Evolutionary conservation across 2,113 vertebrate genomes (phyloP).

Genomic region (Mirounga angustirostris): DNA sequence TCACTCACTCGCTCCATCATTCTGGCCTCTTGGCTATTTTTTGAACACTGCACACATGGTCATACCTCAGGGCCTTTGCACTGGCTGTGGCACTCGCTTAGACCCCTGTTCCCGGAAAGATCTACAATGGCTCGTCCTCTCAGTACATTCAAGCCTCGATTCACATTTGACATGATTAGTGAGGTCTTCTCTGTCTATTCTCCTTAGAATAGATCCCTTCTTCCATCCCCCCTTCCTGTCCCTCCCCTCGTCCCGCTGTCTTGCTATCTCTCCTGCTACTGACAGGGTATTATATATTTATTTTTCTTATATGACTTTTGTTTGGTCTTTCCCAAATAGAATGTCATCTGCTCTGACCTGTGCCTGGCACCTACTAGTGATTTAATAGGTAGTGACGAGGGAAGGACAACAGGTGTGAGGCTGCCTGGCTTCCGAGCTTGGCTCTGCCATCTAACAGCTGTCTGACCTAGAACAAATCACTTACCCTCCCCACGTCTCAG

Average conservation of each 20-base stretch:
- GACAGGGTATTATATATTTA: neutral
- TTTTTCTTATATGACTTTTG: neutral
- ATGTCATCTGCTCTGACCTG: neutral
- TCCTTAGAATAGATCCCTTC: neutral
- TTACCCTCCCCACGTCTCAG: neutral
- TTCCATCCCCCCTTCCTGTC: neutral
- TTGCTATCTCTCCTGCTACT: too few species aligned
- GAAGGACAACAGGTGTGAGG: neutral
- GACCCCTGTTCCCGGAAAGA: neutral
- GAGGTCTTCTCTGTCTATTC: neutral
- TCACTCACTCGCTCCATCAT: too few species aligned
- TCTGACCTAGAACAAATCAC: neutral
- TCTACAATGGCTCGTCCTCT: neutral
- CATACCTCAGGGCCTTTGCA: neutral
- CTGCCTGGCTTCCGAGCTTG: neutral
- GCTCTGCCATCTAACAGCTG: neutral
- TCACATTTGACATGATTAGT: neutral
- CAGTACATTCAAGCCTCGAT: neutral
- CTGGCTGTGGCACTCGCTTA: neutral
- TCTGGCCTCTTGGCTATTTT: neutral
- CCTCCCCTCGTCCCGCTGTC: neutral
- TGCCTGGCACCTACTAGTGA: neutral
- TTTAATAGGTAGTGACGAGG: neutral
- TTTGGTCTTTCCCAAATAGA: neutral
- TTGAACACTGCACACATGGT: neutral